Evolutionary conservation across 2,888 invertebrate genomes (phyloP).

Genomic region (Mythimna ferrago): DNA sequence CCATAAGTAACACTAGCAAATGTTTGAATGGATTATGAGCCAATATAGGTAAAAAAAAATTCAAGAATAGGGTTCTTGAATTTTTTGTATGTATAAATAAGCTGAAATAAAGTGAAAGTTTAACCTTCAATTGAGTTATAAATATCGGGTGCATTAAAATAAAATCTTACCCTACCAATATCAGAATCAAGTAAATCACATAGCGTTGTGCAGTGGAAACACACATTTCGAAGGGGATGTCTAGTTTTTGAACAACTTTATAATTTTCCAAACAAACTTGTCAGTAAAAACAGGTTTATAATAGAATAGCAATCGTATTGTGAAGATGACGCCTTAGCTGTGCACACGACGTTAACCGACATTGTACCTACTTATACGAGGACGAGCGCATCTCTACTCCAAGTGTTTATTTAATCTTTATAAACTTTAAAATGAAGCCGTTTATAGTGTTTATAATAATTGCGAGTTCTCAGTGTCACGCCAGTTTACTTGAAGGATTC

Average conservation of each 20-base stretch:
- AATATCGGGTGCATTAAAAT: slow-evolving; percentile 1
- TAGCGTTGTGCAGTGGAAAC: slow-evolving; percentile 49
- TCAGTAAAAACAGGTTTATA: slow-evolving; percentile 58
- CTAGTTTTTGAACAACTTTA: slow-evolving; percentile 50
- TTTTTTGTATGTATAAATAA: too few species aligned
- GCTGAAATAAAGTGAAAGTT: slow-evolving; percentile 9
- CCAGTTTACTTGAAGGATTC: slow-evolving; percentile 51
- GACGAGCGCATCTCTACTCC: slow-evolving; percentile 41
- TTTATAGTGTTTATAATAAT: slow-evolving; percentile 60
- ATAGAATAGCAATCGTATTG: slow-evolving; percentile 49
- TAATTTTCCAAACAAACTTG: slow-evolving; percentile 46
- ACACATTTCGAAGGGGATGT: slow-evolving; percentile 16
- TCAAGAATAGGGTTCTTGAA: background rate
- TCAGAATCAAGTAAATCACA: background rate
- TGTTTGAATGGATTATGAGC: background rate
- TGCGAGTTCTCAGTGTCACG: slow-evolving; percentile 65
- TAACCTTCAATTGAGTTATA: slow-evolving; percentile 21
- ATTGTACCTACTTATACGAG: slow-evolving; percentile 47
- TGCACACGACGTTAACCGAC: slow-evolving; percentile 55
- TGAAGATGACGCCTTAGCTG: slow-evolving; percentile 52
- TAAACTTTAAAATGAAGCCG: slow-evolving; percentile 51
- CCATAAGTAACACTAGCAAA: background rate
- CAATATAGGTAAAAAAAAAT: background rate
- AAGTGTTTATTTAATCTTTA: slow-evolving; percentile 41
- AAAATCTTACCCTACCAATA: background rate